Base-by-base conservation (phyloP, 2,797 vertebrate species). In the Lophotriccus pileatus region DNA sequence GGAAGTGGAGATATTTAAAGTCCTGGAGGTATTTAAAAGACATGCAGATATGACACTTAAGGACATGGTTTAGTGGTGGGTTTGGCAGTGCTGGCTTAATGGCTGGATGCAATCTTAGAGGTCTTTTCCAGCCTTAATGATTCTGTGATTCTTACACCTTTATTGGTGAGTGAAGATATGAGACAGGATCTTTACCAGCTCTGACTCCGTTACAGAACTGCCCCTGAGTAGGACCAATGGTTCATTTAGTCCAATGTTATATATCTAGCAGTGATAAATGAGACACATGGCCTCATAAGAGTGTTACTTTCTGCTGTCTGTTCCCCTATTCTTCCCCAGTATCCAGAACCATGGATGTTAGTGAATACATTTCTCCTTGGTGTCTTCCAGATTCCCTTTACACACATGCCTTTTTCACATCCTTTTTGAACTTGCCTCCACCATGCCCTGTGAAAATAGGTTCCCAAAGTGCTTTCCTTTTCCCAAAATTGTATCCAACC, bases 371-470 rank as follows among this genome's bases (percentile, higher is more conserved):
- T 55, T 46, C 27, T 68, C 37, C 22, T 41, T 24, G 7, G 0
- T 5, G 59, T 70, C 30, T 43, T 49, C 13, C 47, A 73, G 50
- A 44, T 43, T 41, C 16, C 10, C 23, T 37, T 89, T 24, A 56
- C 6, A 18, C 20, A 36, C 0, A 2, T 60, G 20, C 6, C 9
- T 90, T 68, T 74, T 24, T 62, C 59, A 74, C 7, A 16, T 13
- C 12, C 4, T 41, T 82, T 50, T 50, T 56, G 19, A n/a, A 39
- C 21, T 8, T 63, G 22, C 15, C 10, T 50, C 16, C 17, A 88
- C 9, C 20, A 41, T 8, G 3, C 23, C 2, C 3, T 23, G 4
- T 36, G 10, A 21, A 13, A 55, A 20, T 1, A 39, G 8, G 21
- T 7, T 81, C 25, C 17, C 27, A 6, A 60, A 67, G 2, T 17